These are phyloP conservation scores for Pogonocichla stellata DNA, from an alignment of 2,113 vertebrate genomes.

Conservation along the genomic window DNA sequence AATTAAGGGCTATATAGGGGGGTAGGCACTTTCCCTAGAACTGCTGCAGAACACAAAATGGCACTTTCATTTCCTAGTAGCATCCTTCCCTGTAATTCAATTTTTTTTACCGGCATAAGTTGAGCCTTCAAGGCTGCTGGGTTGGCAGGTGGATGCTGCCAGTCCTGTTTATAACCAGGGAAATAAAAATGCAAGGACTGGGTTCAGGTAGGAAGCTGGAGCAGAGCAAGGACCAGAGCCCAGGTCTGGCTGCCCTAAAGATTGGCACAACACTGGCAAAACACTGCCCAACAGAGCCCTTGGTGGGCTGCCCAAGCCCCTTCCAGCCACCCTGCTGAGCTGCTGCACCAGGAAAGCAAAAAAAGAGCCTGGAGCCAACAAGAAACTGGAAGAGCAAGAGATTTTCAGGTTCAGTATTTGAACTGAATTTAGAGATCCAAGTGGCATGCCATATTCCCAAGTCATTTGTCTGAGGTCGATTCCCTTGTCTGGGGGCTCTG, in stretches of 20 bases:
- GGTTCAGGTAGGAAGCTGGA: neutral
- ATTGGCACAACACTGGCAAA: rapidly evolving
- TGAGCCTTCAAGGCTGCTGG: neutral
- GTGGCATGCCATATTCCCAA: neutral
- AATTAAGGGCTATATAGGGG: neutral
- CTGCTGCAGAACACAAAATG: neutral
- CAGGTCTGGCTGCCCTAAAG: neutral
- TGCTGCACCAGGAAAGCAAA: neutral
- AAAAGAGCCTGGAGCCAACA: neutral
- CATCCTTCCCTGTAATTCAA: neutral
- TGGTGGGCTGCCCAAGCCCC: neutral
- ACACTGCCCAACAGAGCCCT: neutral
- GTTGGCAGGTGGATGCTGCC: neutral
- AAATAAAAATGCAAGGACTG: neutral
- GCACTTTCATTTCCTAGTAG: neutral
- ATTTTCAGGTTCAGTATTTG: neutral
- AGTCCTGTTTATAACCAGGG: neutral
- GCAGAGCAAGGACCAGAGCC: neutral
- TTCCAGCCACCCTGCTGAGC: rapidly evolving
- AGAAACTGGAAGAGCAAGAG: neutral
- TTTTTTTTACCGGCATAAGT: neutral
- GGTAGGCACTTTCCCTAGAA: neutral
- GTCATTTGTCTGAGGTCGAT: neutral
- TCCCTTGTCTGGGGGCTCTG: neutral
- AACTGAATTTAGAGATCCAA: neutral